phyloP scores from a whole-genome alignment of 2,113 vertebrate species.

The Menidia beryllina region DNA sequence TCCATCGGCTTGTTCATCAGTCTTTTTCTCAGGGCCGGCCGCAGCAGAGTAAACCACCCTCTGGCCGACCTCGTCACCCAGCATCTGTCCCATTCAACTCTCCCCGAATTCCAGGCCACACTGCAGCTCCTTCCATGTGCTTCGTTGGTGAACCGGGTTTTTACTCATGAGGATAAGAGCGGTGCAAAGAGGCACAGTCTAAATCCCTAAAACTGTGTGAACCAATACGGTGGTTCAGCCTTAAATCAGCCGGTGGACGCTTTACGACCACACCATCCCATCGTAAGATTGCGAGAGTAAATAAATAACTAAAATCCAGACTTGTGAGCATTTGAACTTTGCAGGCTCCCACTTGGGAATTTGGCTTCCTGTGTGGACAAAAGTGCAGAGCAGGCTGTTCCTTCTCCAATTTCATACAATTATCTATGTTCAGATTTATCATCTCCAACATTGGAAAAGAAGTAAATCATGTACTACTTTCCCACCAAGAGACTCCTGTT shows the following conservation, averaged over 20 bases:
- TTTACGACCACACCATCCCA: neutral
- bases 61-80: constrained; percentile 46
- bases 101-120: constrained; percentile 42
- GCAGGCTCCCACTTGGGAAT: constrained; percentile 57
- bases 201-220: constrained; percentile 21
- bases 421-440: neutral
- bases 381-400: constrained; percentile 18
- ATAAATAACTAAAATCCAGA: neutral
- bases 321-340: constrained; percentile 11
- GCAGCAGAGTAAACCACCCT: constrained; percentile 21
- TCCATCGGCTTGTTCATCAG: neutral
- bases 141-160: constrained; percentile 7
- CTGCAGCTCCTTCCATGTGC: constrained; percentile 4
- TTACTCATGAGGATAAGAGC: constrained; percentile 21
- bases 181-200: constrained; percentile 8
- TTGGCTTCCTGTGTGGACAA: constrained; percentile 75
- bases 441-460: constrained; percentile 7
- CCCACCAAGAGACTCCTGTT: neutral
- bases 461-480: constrained; percentile 8
- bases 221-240: neutral
- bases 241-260: neutral
- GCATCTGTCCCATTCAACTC: constrained; percentile 65
- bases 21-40: constrained; percentile 53
- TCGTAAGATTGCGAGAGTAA: neutral
- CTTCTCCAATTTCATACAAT: constrained; percentile 2